Base-by-base conservation (phyloP, 2,113 vertebrate species). In the Tetrax tetrax region DNA sequence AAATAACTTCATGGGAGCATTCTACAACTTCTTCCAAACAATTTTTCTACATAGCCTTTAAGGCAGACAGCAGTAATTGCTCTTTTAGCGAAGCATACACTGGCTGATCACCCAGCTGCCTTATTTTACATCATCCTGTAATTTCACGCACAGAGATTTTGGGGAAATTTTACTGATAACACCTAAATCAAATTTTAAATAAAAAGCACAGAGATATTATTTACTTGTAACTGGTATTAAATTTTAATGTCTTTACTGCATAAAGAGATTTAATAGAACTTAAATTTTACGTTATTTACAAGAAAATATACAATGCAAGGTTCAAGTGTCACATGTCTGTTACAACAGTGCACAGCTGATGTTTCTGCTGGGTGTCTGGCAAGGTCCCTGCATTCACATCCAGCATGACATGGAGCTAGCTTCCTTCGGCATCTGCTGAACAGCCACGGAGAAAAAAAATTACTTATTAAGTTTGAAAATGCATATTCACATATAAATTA, bases 401-500 rank as follows among this genome's bases (percentile, higher is more conserved):
- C 99, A 99, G 6, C 98, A 96, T 1, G 98, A 97, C 91, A 98
- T 95, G 77, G 98, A 84, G 28, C 97, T 95, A 9, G 94, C 72
- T 86, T 99, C 99, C 95, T 99, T 99, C 63, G 98, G 98, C 54
- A 97, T 97, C 98, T 98, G 96, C 92, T 45, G 65, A 96, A 91
- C 83, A 76, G 64, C 3, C 63, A 79, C 1, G 19, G 13, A 64
- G 29, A 65, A 33, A 48, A 35, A 59, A 24, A 9, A 9, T 22
- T 28, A 91, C 17, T 70, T 29, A 50, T 0, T 6, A 63, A 68
- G 14, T 65, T 51, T 24, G 12, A 72, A 80, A 86, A 57, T 4
- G 4, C 2, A 1, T 28, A 38, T 69, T 68, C 56, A 70, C 20
- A 38, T 17, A 35, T 4, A 83, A 66, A 53, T 28, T 3, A 53